Conservation (phyloP, 2,113 vertebrate genomes). For the Plestiodon gilberti region DNA sequence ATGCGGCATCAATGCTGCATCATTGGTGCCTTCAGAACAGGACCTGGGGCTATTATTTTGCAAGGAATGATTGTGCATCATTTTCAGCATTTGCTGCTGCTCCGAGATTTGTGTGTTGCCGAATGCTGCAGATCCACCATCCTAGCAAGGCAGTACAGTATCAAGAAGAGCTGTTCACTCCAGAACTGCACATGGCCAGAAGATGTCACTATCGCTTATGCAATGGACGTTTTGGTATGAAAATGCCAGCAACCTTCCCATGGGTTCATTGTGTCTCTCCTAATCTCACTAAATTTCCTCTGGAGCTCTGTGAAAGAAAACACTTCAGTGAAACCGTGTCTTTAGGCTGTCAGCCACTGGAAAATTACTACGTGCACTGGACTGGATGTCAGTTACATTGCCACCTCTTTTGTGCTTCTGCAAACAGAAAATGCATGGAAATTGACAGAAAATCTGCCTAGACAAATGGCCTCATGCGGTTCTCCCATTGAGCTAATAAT, state of each 20-base stretch:
- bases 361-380: constrained; percentile 44
- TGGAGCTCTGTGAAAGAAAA: constrained; percentile 57
- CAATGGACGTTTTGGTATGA: constrained; percentile 22
- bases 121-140: not conserved
- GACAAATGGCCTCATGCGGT: constrained; percentile 39
- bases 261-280: constrained; percentile 37
- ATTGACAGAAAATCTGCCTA: constrained; percentile 36
- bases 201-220: constrained; percentile 75
- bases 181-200: constrained; percentile 54
- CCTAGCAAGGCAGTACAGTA: not conserved
- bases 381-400: constrained; percentile 16
- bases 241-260: not conserved
- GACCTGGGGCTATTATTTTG: too few species aligned
- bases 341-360: constrained; percentile 54
- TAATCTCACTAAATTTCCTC: constrained; percentile 52
- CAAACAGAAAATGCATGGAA: constrained; percentile 26
- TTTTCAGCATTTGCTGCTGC: not conserved
- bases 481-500: constrained; percentile 51
- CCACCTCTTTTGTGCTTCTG: constrained; percentile 47
- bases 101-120: not conserved
- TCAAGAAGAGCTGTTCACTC: not conserved
- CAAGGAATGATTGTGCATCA: too few species aligned
- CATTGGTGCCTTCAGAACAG: too few species aligned
- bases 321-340: constrained; percentile 47
- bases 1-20: too few species aligned